Evolutionary conservation across 2,113 vertebrate genomes (phyloP).

Genomic region (Lethenteron reissneri): DNA sequence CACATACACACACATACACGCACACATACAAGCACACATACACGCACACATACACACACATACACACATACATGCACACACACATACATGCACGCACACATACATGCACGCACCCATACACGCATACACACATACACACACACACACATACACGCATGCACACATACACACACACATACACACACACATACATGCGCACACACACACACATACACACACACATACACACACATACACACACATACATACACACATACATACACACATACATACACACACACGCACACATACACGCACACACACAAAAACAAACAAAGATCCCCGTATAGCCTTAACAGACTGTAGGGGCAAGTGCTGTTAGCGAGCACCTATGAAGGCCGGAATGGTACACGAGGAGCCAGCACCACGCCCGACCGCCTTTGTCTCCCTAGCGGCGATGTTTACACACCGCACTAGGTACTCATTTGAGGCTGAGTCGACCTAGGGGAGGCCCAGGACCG

Average conservation of each 20-base stretch:
- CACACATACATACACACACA: slow-evolving; percentile 8
- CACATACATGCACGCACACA: slow-evolving; percentile 14
- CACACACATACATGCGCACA: slow-evolving; percentile 7
- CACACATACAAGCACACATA: slow-evolving; percentile 7
- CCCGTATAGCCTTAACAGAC: too few species aligned
- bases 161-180: slow-evolving; percentile 14
- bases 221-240: slow-evolving; percentile 18
- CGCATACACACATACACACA: slow-evolving; percentile 16
- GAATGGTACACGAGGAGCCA: too few species aligned
- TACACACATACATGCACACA: slow-evolving; percentile 17
- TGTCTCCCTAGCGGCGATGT: too few species aligned
- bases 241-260: slow-evolving; percentile 15
- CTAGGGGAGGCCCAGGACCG: too few species aligned
- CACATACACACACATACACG: slow-evolving; percentile 13
- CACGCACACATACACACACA: slow-evolving; percentile 17
- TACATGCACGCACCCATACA: slow-evolving; percentile 15
- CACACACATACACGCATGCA: slow-evolving; percentile 15
- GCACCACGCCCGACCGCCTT: too few species aligned
- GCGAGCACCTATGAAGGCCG: too few species aligned
- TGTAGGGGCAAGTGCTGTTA: too few species aligned
- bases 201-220: slow-evolving; percentile 15
- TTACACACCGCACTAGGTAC: too few species aligned
- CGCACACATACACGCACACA: slow-evolving; percentile 10
- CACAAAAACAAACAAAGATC: too few species aligned
- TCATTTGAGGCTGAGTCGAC: too few species aligned